Evolutionary conservation across 2,888 invertebrate genomes (phyloP).

Genomic region (Luffia ferchaultella): DNA sequence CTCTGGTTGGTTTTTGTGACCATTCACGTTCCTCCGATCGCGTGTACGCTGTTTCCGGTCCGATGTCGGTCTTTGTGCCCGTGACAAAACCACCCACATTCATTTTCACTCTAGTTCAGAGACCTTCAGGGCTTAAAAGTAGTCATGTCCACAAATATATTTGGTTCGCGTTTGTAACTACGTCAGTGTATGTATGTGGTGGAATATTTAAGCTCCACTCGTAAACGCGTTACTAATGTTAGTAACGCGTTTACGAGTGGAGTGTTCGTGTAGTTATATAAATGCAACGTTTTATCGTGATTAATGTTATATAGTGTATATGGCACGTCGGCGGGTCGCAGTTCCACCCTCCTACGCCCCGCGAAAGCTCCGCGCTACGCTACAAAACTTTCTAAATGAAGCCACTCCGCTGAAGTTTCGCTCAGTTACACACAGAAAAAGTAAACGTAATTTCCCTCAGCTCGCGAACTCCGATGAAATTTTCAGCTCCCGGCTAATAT

Average conservation of each 20-base stretch:
- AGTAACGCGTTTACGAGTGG: background rate
- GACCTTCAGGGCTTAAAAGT: no score
- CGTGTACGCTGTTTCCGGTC: no score
- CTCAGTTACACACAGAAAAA: background rate
- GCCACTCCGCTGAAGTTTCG: background rate
- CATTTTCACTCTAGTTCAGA: no score
- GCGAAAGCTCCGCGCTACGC: background rate
- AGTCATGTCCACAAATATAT: no score
- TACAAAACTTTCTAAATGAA: background rate
- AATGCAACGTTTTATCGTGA: background rate
- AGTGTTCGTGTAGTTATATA: background rate
- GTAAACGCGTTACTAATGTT: no score
- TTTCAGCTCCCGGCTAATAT: background rate
- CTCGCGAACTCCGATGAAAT: background rate
- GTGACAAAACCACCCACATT: no score
- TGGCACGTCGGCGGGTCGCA: background rate
- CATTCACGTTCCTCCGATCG: no score
- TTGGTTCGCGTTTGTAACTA: no score
- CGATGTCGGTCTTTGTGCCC: no score
- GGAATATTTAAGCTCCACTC: no score
- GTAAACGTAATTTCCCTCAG: background rate
- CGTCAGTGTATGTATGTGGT: no score
- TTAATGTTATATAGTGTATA: background rate
- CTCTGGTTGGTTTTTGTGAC: no score
- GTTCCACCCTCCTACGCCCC: background rate